Base-by-base conservation (phyloP, 2,888 invertebrate species). In the Chorisops tibialis region DNA sequence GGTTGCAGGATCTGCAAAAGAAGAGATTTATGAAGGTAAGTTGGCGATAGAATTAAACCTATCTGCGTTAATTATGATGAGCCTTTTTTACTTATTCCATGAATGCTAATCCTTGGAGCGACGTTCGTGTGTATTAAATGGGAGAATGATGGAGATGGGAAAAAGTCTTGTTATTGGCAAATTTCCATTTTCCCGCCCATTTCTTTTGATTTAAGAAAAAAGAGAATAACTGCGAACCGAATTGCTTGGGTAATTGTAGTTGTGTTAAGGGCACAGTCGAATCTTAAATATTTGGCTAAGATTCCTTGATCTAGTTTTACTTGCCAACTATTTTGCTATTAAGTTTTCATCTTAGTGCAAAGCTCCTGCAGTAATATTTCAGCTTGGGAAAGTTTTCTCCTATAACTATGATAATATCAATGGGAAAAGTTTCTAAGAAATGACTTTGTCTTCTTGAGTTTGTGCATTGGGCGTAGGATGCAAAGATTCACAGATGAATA, bases 1-100 rank as follows among this genome's bases (percentile, higher is more conserved):
- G n/a, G n/a, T n/a, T n/a, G n/a, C n/a, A 52, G 37, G 38, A 39
- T 18, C 52, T 52, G 52, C 12, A 52, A n/a, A 50, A 39, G 39
- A 52, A 21, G 50, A 52, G 16, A 38, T 38, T 52, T 12, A 21
- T 19, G 52, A 19, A 18, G 38, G 21, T 52, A 38, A 38, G 52
- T 38, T 35, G 18, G 21, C 38, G 5, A 38, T 45, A 12, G 52
- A 19, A 38, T 52, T 52, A 52, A 38, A 18, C 18, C 14, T 12
- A 35, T 16, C 37, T 52, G 21, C 9, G n/a, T 52, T 52, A 52
- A 39, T 52, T 39, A 52, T 39, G 19, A n/a, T 18, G 35, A 50
- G 18, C 50, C 35, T 19, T 11, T 14, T 45, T 30, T 50, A 3
- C 38, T 19, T 22, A 38, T 45, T 45, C 21, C 37, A 52, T 50